phyloP scores from a whole-genome alignment of 2,113 vertebrate genomes.

The Leiothrix lutea region DNA sequence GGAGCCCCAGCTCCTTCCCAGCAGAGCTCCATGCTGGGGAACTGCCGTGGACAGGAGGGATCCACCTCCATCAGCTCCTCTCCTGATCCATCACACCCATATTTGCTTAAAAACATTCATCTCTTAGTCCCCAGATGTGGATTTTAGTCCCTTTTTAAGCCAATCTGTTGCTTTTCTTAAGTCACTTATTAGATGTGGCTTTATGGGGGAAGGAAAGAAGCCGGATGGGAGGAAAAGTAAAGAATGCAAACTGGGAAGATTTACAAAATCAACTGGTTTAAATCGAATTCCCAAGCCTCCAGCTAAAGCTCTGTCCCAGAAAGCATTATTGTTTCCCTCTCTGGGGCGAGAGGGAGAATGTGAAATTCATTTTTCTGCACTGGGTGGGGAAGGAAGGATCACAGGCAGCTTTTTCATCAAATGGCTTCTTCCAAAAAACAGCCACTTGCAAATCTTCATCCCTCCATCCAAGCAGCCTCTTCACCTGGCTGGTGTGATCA shows the following conservation, averaged over 20 bases:
- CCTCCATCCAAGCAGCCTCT: accelerated
- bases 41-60: not conserved
- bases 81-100: not conserved
- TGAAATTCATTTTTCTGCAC: not conserved
- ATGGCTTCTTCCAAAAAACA: not conserved
- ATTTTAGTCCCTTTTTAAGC: not conserved
- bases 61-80: not conserved
- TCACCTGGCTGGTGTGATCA: not conserved
- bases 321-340: not conserved
- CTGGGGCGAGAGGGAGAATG: not conserved
- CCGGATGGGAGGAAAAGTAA: not conserved
- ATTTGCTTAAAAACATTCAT: not conserved
- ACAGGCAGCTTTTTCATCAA: not conserved
- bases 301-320: not conserved
- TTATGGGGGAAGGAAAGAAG: not conserved
- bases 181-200: not conserved
- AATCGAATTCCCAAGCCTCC: not conserved
- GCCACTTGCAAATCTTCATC: not conserved
- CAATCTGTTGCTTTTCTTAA: not conserved
- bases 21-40: not conserved
- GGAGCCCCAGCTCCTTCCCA: not conserved
- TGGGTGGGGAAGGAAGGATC: not conserved
- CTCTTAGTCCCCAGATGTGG: not conserved
- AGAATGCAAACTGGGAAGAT: not conserved
- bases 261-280: not conserved